Base-by-base conservation (phyloP, 2,888 invertebrate species). In the Lordiphosa fenestrarum region DNA sequence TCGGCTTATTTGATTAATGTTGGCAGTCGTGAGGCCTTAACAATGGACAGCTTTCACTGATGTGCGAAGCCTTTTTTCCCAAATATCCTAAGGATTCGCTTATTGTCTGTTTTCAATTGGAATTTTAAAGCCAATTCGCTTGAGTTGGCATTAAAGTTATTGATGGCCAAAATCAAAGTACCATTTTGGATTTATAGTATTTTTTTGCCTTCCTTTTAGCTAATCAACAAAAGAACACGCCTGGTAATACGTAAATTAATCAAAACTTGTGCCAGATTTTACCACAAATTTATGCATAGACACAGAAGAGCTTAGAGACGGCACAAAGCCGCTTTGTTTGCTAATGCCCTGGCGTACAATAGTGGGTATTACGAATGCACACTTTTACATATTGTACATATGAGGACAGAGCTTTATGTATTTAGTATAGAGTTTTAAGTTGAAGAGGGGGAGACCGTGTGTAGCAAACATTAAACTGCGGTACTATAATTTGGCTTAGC, bases 1-100 rank as follows among this genome's bases (percentile, higher is more conserved):
- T 49, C 42, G 21, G 25, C 21, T 55, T 40, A 49, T 41, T 48
- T 49, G 54, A 55, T 40, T 36, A 55, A 55, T 48, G 54, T 40
- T 54, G 19, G 35, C 40, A 40, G 36, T 36, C 12, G 40, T 41
- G n/a, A 48, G 38, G 19, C 15, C 30, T 19, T 19, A 9, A 33
- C 44, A 36, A 19, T 36, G 35, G 35, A 6, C 10, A 12, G 9
- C 13, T 36, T 36, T 36, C 15, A 2, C 13, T 41, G 6, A n/a
- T 13, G 9, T 15, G 4, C 33, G 30, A 30, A 30, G 30, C 30
- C 12, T 33, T 35, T 19, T 47, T 6, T 35, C 0, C 9, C 2
- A 35, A n/a, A 7, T 36, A n/a, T 7, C 21, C 47, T 44, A 10
- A 33, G 33, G 44, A 15, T 46, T 46, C 10, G n/a, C 12, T 35